Base-by-base conservation (phyloP, 1,140 invertebrate species). In the Meloidogyne chitwoodi region DNA sequence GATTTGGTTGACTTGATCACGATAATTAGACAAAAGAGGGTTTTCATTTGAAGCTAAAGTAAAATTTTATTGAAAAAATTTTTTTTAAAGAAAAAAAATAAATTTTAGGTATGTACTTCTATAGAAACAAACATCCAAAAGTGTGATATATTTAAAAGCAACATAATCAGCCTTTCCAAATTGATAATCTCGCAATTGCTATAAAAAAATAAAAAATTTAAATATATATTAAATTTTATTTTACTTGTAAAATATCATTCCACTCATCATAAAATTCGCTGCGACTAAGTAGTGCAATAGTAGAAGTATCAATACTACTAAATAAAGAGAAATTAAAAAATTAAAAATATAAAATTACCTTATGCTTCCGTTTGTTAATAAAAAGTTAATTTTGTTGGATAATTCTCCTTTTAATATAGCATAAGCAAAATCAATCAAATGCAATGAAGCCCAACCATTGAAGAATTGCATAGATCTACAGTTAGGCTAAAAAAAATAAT, bases 401-500 rank as follows among this genome's bases (percentile, higher is more conserved):
- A 81, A 34, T 34, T 81, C 71, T 56, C 62, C 81, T 16, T 48
- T 74, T 19, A 83, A 34, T 19, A 76, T 26, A 62, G 31, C 70
- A 48, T 81, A 78, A 12, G 82, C 80, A 66, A 77, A 84, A 31
- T 82, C 82, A 41, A 82, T 83, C 16, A 82, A 29, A 70, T 82
- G 81, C 6, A 82, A 44, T 48, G 74, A 64, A 10, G 81, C 73
- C 82, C 82, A 82, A 24, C 26, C 76, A 19, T 74, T 62, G 11
- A 34, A 24, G 19, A 77, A 77, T 41, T 75, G 63, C 19, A 27
- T 6, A 48, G 44, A 38, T 29, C 62, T 44, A 61, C 61, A 77
- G 29, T 77, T 12, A 29, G 38, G 27, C 72, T 77, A 8, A 76
- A 8, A 71, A 44, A 75, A 61, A 31, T 8, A 72, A 10, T 71